Evolutionary conservation across 2,888 invertebrate species (phyloP).

Genomic region (Acleris literana): DNA sequence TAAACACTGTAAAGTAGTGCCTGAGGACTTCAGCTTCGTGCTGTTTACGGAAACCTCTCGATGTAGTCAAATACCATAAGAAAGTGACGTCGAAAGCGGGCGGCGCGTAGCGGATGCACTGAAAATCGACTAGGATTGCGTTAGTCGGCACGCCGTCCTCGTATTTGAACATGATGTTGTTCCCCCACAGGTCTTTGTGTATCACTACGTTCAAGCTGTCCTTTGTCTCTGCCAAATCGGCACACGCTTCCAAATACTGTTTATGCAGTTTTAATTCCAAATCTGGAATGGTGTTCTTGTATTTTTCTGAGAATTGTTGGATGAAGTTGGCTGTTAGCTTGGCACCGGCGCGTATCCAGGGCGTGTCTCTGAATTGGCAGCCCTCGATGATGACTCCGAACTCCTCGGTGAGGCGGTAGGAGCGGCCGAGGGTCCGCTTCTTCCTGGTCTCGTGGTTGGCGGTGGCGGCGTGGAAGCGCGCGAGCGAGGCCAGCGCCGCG

Average conservation of each 20-base stretch:
- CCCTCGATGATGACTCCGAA: constrained; percentile 54
- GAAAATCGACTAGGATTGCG: constrained; percentile 67
- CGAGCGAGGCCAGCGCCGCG: constrained; percentile 52
- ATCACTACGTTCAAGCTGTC: constrained; percentile 62
- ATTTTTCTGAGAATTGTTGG: constrained; percentile 55
- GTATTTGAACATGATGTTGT: constrained; percentile 71
- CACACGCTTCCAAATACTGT: constrained; percentile 55
- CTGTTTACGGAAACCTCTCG: constrained; percentile 53
- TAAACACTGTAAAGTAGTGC: constrained; percentile 51
- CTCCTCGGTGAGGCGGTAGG: constrained; percentile 52
- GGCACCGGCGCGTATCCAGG: constrained; percentile 59
- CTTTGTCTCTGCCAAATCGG: constrained; percentile 50
- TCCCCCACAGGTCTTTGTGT: constrained; percentile 72
- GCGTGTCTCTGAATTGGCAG: constrained; percentile 54
- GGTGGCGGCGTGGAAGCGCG: constrained; percentile 68
- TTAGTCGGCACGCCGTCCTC: constrained; percentile 51
- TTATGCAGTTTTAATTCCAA: constrained; percentile 51
- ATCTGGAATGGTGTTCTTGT: constrained; percentile 41
- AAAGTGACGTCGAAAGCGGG: constrained; percentile 68
- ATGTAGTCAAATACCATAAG: constrained; percentile 61
- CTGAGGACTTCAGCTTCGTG: constrained; percentile 46
- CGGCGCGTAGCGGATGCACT: constrained; percentile 65
- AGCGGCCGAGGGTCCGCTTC: constrained; percentile 35
- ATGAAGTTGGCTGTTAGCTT: constrained; percentile 60
- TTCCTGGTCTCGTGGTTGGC: constrained; percentile 59